Conservation (phyloP, 2,113 vertebrate genomes). For the Poicephalus meyeri region DNA sequence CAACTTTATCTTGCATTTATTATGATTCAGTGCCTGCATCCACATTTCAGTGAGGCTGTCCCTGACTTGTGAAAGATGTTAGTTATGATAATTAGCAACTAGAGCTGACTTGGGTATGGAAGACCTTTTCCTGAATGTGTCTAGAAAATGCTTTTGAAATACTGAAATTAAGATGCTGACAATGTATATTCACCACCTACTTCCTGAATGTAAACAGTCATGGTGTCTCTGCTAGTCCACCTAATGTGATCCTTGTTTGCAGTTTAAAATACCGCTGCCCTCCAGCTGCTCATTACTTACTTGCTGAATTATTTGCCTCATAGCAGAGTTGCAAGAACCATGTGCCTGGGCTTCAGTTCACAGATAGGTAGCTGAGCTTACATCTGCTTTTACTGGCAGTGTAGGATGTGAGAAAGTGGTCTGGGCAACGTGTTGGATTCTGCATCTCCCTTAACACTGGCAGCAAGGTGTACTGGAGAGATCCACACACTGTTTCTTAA, state of each 20-base stretch:
- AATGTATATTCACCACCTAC: not conserved
- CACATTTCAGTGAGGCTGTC: not conserved
- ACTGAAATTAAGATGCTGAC: not conserved
- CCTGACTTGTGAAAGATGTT: not conserved
- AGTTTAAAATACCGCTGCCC: not conserved
- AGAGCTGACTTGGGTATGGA: not conserved
- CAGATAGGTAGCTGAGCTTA: not conserved
- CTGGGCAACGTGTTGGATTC: not conserved
- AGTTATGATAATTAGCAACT: not conserved
- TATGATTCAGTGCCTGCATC: not conserved
- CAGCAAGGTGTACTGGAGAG: not conserved
- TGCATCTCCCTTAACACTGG: not conserved
- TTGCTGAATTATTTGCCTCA: not conserved
- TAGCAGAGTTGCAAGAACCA: not conserved
- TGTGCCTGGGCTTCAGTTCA: not conserved
- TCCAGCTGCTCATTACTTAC: not conserved
- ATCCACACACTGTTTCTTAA: not conserved
- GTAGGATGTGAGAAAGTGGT: not conserved
- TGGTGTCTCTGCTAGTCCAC: not conserved
- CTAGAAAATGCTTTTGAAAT: not conserved
- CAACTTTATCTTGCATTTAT: not conserved
- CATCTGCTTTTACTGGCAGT: not conserved
- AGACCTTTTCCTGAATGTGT: not conserved
- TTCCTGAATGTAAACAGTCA: not conserved
- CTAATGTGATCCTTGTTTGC: not conserved